phyloP scores from a whole-genome alignment of 2,888 invertebrate species.

The Polydrusus tereticollis region DNA sequence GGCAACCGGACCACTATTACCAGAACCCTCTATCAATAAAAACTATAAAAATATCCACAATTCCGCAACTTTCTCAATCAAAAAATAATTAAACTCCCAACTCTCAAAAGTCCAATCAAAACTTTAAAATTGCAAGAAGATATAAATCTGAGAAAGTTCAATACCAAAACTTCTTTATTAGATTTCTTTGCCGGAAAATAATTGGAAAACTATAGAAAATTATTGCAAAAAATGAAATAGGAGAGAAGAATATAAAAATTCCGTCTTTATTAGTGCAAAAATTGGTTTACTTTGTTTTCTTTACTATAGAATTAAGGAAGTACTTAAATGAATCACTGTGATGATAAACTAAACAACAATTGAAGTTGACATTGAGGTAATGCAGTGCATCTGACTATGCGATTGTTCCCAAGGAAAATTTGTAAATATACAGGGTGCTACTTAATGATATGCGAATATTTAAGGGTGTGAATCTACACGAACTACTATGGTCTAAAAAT shows the following conservation, averaged over 20 bases:
- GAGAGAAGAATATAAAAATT: neutral
- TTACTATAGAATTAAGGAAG: neutral
- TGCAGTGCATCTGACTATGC: too few species aligned
- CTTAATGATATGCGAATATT: too few species aligned
- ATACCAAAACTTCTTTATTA: constrained; percentile 36
- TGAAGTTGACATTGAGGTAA: too few species aligned
- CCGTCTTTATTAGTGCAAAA: neutral
- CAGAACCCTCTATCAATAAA: constrained; percentile 9
- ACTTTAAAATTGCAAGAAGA: constrained; percentile 36
- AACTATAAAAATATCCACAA: neutral
- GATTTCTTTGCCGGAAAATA: constrained; percentile 26
- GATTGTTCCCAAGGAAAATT: too few species aligned
- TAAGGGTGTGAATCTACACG: too few species aligned
- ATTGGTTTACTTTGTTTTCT: neutral
- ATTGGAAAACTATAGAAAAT: constrained; percentile 35
- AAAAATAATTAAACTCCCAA: constrained; percentile 33
- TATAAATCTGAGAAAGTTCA: constrained; percentile 35
- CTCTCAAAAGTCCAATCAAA: constrained; percentile 35
- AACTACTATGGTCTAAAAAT: too few species aligned
- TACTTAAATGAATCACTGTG: too few species aligned
- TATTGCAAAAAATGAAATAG: neutral
- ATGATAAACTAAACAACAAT: too few species aligned
- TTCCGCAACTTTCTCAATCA: constrained; percentile 31
- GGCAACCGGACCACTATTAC: neutral
- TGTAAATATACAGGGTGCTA: too few species aligned